A percentile compares a stretch with the other conserved stretches of the same genome.
These are phyloP conservation scores for Rugalucina vietnamica DNA, from an alignment of 2,888 invertebrate species.

Conservation along the genomic window DNA sequence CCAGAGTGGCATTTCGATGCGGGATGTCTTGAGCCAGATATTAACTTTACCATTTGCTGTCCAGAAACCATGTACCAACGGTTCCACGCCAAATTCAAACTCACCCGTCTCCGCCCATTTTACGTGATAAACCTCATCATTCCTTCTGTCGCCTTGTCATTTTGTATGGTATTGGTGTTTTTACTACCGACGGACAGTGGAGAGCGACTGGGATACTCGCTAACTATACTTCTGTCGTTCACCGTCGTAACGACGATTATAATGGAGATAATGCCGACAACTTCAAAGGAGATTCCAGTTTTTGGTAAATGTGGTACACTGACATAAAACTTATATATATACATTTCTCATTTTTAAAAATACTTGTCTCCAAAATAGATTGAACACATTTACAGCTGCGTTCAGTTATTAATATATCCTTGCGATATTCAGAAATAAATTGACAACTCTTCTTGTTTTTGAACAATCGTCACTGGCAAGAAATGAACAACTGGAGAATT, in stretches of 20 bases:
- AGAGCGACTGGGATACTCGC: not conserved
- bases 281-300: not conserved
- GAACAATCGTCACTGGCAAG: no score
- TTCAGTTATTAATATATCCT: no score
- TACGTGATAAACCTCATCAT: not conserved
- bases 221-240: not conserved
- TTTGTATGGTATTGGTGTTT: not conserved
- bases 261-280: not conserved
- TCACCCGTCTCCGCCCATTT: not conserved
- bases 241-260: not conserved
- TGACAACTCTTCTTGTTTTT: no score
- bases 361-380: no score
- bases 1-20: not conserved
- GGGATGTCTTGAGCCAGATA: no score
- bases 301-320: no score
- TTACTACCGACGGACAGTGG: not conserved
- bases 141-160: not conserved
- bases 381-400: no score
- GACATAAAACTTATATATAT: no score
- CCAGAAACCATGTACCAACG: not conserved
- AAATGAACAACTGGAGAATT: no score
- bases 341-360: no score
- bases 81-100: not conserved
- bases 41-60: not conserved
- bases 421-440: no score